These are phyloP conservation scores for Enteromius treurensis DNA, from an alignment of 2,797 vertebrate species.

Conservation along the genomic window DNA sequence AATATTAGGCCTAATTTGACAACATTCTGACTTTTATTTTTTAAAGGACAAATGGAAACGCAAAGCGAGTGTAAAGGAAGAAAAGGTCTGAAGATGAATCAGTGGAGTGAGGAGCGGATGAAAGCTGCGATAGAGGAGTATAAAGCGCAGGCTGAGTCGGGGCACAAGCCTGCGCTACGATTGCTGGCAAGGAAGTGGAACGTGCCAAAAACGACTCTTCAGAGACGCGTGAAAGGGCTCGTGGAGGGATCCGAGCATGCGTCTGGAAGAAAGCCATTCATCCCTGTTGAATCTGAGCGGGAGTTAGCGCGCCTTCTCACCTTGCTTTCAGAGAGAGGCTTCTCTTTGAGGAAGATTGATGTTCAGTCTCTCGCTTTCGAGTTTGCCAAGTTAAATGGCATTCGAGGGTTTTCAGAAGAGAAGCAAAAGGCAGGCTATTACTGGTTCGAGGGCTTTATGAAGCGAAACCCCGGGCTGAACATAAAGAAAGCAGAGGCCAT, in stretches of 20 bases:
- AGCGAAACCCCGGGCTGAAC: slow-evolving; percentile 47
- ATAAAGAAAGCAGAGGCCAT: slow-evolving; percentile 44
- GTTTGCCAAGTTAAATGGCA: slow-evolving; percentile 31
- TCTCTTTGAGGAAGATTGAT: slow-evolving; percentile 17
- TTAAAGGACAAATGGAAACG: slow-evolving; percentile 7
- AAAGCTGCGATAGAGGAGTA: slow-evolving; percentile 31
- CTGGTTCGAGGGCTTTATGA: slow-evolving; percentile 40
- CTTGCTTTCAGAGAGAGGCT: slow-evolving; percentile 13
- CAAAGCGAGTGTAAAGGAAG: background rate
- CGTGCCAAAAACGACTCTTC: slow-evolving; percentile 15
- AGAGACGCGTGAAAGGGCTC: slow-evolving; percentile 22
- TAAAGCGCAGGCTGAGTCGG: background rate
- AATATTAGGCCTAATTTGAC: background rate
- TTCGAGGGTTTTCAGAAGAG: slow-evolving; percentile 21
- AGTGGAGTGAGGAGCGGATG: slow-evolving; percentile 37
- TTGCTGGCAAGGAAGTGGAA: slow-evolving; percentile 39
- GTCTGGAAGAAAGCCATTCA: slow-evolving; percentile 24
- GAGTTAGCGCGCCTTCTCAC: slow-evolving; percentile 26
- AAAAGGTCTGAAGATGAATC: slow-evolving; percentile 18
- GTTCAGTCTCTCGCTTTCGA: slow-evolving; percentile 43
- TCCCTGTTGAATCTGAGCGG: slow-evolving; percentile 29
- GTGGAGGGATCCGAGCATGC: slow-evolving; percentile 18
- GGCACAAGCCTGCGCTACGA: slow-evolving; percentile 1
- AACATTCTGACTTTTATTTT: background rate
- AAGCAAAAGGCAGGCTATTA: slow-evolving; percentile 36